Evolutionary conservation across 2,888 invertebrate genomes (phyloP), one percentile per base, ranked within the genome.

Genomic region (Copidosoma aretas): DNA sequence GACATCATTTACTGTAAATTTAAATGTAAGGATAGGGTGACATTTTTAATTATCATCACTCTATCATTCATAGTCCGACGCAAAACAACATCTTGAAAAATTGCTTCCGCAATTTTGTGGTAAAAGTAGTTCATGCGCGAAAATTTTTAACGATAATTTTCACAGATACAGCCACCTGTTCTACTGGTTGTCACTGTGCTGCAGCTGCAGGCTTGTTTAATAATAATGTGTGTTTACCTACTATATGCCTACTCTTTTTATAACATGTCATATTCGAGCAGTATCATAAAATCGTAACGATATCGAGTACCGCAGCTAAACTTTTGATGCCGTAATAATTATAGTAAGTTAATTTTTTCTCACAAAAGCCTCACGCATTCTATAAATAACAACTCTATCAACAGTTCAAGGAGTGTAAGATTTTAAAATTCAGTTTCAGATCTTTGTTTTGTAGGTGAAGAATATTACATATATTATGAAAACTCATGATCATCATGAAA

Each of bases 251-350:
- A 14, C 3, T 17, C 3, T 12, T 15, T 46, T 46, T 46, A 46
- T 17, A 17, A 14, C 43, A 17, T 46, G 43, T 17, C 3, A 46
- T 46, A 46, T 46, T 17, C 17, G 12, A 15, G 17, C 12, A 46
- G 15, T 54, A 46, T 46, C 60, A 25, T 60, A 24, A 60, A 60
- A 60, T 24, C 46, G 25, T 60, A 49, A 60, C 60, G 43, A 46
- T 49, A 25, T 60, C 60, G 10, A 46, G 24, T 60, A 12, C 19
- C n/a, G 19, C 41, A 39, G 12, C 41, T 41, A 19, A 58, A 19
- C 58, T 58, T 41, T 41, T 58, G 39, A 10, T 21, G 41, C 41
- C 22, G 62, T 24, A 22, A 54, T 62, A 62, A 53, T 61, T 43
- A 53, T 39, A 21, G 41, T 53, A 62, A 41, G 39, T 15, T 39